These are phyloP conservation scores for Forbesichthys papilliferus DNA, from an alignment of 2,113 vertebrate species.

Conservation along the genomic window DNA sequence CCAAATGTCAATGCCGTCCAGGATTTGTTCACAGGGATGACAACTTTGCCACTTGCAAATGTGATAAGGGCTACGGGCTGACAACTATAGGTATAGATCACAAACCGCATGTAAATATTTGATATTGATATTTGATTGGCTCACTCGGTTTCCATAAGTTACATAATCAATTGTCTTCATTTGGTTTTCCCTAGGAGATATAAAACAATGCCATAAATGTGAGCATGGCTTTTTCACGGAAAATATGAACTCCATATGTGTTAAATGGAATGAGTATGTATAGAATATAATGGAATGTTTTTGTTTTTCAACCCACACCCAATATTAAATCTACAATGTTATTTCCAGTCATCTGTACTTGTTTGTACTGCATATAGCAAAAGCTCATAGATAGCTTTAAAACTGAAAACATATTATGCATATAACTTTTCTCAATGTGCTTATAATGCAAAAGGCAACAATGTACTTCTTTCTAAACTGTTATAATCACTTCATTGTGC, in stretches of 20 bases:
- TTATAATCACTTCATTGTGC: too few species aligned
- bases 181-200: background rate
- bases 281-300: background rate
- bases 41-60: conserved; percentile 33
- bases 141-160: background rate
- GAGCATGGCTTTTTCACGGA: conserved; percentile 38
- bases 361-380: too few species aligned
- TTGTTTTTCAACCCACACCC: background rate
- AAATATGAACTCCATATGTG: background rate
- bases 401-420: too few species aligned
- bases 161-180: conserved; percentile 5
- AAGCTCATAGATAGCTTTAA: too few species aligned
- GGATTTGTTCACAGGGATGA: background rate
- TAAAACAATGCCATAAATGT: conserved; percentile 47
- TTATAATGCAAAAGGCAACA: too few species aligned
- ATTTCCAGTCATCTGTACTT: too few species aligned
- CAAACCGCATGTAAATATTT: background rate
- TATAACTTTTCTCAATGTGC: too few species aligned
- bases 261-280: conserved; percentile 57
- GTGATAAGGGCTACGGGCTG: conserved; percentile 33
- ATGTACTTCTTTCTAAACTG: too few species aligned
- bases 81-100: conserved; percentile 9
- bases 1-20: conserved; percentile 40
- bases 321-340: too few species aligned
- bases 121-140: background rate